Evolutionary conservation across 2,113 vertebrate species (phyloP).

Genomic region (Octodon degus): DNA sequence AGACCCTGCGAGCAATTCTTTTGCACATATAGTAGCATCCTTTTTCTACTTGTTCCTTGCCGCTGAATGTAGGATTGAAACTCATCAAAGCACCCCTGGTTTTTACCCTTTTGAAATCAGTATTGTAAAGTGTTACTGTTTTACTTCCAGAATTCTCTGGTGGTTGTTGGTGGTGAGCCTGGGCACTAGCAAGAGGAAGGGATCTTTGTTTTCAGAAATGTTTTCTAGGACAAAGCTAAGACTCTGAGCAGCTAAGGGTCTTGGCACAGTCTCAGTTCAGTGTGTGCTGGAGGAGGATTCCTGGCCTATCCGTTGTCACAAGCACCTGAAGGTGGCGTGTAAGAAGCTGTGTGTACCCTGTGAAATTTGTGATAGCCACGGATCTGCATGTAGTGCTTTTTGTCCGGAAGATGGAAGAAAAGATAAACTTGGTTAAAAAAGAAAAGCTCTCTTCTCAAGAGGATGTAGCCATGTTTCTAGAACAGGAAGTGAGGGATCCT

Average conservation of each 20-base stretch:
- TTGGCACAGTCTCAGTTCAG: not conserved
- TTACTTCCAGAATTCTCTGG: constrained; percentile 19
- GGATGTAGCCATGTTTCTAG: not conserved
- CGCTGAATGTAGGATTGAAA: not conserved
- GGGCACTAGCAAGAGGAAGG: not conserved
- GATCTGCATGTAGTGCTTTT: not conserved
- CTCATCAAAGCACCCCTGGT: not conserved
- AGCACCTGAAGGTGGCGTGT: not conserved
- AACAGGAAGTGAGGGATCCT: not conserved
- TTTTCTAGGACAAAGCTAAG: not conserved
- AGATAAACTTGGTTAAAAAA: not conserved
- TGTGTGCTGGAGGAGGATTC: not conserved
- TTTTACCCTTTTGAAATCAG: not conserved
- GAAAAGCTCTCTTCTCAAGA: not conserved
- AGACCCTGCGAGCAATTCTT: not conserved
- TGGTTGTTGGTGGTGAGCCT: not conserved
- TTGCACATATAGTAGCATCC: not conserved
- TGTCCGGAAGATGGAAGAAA: not conserved
- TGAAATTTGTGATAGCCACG: not conserved
- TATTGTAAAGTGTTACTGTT: not conserved
- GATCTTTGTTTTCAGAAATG: not conserved
- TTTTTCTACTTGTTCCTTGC: not conserved
- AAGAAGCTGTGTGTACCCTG: not conserved
- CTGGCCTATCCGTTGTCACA: not conserved
- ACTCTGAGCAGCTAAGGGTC: not conserved